A percentile compares a stretch with the other conserved stretches of the same genome.
These are phyloP conservation scores for Acanthosoma haemorrhoidale DNA, from an alignment of 2,888 invertebrate genomes.

Conservation along the genomic window DNA sequence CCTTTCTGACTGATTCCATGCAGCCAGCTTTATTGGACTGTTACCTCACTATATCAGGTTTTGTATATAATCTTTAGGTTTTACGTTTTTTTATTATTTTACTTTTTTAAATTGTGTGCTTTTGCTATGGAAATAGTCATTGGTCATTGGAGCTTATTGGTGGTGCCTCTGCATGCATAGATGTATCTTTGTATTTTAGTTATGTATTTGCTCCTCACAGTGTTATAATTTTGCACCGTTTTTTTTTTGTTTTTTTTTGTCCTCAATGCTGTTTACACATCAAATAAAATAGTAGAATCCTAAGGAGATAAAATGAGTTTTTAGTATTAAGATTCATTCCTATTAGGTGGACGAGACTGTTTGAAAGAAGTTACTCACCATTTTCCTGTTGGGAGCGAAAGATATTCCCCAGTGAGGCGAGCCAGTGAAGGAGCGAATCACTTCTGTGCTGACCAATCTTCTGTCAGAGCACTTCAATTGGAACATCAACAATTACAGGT, in stretches of 20 bases:
- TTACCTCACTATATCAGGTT: constrained; percentile 21
- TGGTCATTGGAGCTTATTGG: background rate
- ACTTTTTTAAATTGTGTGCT: constrained; percentile 11
- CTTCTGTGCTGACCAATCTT: constrained; percentile 41
- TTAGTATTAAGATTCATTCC: constrained; percentile 32
- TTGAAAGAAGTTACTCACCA: constrained; percentile 53
- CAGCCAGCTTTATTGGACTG: constrained; percentile 20
- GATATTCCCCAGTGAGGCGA: constrained; percentile 85
- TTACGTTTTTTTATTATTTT: background rate
- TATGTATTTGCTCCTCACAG: constrained; percentile 2
- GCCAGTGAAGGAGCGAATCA: constrained; percentile 71
- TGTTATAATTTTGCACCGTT: constrained; percentile 1
- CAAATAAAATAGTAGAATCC: background rate
- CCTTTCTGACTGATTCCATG: constrained; percentile 17
- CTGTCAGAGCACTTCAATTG: constrained; percentile 59
- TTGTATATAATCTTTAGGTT: constrained; percentile 26
- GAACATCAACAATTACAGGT: constrained; percentile 76
- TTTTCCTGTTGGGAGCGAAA: constrained; percentile 64
- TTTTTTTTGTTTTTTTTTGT: constrained; percentile 28
- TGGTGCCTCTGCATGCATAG: constrained; percentile 13
- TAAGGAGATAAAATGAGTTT: constrained; percentile 17
- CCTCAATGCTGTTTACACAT: background rate
- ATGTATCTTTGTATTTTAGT: constrained; percentile 6
- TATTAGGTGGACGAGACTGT: constrained; percentile 51
- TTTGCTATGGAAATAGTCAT: constrained; percentile 12